phyloP scores from a whole-genome alignment of 1,140 invertebrate species.

The Eueides isabella region DNA sequence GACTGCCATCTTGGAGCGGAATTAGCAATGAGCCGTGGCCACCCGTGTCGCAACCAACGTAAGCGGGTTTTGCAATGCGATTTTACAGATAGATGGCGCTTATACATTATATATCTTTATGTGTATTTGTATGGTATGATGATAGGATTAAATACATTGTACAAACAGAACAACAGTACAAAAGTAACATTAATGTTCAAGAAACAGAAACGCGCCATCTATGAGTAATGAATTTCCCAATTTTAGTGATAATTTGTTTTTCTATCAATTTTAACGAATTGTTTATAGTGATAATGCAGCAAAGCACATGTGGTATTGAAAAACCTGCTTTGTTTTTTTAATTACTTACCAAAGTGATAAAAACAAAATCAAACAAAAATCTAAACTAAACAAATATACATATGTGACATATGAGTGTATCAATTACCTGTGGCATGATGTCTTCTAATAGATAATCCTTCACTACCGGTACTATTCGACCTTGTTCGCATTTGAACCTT shows the following conservation, averaged over 20 bases:
- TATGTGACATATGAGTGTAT: neutral
- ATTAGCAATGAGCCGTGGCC: slow-evolving; percentile 45
- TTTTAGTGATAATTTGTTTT: slow-evolving; percentile 34
- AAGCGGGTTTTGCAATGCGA: slow-evolving; percentile 32
- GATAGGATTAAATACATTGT: neutral
- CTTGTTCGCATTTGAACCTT: slow-evolving; percentile 83
- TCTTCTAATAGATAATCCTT: slow-evolving; percentile 82
- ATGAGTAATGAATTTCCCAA: slow-evolving; percentile 26
- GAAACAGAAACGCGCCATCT: slow-evolving; percentile 31
- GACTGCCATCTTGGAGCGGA: slow-evolving; percentile 81
- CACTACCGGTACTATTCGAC: slow-evolving; percentile 83
- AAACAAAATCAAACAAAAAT: neutral
- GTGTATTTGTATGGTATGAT: slow-evolving; percentile 7
- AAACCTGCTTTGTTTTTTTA: neutral
- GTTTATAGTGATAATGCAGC: slow-evolving; percentile 42
- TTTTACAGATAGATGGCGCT: slow-evolving; percentile 46
- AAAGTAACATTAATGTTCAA: neutral
- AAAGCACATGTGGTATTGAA: slow-evolving; percentile 40
- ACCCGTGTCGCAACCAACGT: slow-evolving; percentile 11
- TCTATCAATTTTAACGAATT: slow-evolving; percentile 6
- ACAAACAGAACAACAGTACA: neutral
- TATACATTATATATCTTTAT: neutral
- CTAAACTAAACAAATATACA: neutral
- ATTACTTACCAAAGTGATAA: slow-evolving; percentile 22
- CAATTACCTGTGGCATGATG: slow-evolving; percentile 81